phyloP scores from a whole-genome alignment of 2,113 vertebrate species.

The Emberiza fucata region DNA sequence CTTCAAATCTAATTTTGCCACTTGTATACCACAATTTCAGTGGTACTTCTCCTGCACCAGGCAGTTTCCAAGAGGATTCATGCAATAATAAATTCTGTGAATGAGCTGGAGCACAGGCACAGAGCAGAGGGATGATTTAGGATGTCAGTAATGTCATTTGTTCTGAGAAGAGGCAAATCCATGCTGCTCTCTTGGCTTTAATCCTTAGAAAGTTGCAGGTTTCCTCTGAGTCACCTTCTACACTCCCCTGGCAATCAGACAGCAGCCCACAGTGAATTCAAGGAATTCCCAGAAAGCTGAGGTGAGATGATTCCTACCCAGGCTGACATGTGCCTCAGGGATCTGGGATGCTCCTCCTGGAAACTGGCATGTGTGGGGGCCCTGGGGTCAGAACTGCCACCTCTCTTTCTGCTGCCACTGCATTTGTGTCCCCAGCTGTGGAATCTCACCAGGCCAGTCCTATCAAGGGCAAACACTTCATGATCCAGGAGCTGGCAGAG shows the following conservation, averaged over 20 bases:
- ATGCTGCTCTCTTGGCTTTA: neutral
- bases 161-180: neutral
- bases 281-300: neutral
- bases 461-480: neutral
- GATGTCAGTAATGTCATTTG: neutral
- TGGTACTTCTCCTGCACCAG: too few species aligned
- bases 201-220: neutral
- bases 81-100: rapidly evolving
- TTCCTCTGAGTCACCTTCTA: neutral
- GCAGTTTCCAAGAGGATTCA: neutral
- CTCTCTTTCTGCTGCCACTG: neutral
- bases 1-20: rapidly evolving
- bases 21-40: neutral
- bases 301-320: neutral
- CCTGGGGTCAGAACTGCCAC: neutral
- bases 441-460: too few species aligned
- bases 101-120: rapidly evolving
- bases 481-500: neutral
- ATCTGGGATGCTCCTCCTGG: neutral
- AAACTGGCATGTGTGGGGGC: neutral
- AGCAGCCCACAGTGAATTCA: neutral
- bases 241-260: rapidly evolving
- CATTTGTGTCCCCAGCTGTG: rapidly evolving
- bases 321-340: neutral
- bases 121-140: rapidly evolving